Base-by-base conservation (phyloP, 2,888 invertebrate species). In the Phymatocera aterrima region DNA sequence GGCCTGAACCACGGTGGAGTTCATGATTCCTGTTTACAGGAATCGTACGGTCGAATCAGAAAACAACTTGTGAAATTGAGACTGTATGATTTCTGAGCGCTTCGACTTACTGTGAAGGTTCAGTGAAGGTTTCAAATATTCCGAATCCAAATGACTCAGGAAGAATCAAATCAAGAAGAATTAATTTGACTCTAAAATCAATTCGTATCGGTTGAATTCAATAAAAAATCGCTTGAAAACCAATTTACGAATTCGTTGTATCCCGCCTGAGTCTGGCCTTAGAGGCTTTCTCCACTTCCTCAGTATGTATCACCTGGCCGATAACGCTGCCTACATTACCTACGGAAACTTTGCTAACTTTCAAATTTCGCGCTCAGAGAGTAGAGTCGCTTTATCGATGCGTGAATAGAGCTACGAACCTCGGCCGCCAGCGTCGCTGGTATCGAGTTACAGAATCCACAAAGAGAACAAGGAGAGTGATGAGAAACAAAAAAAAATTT, bases 401-500 rank as follows among this genome's bases (percentile, higher is more conserved):
- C 3, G 40, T 10, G 2, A n/a, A 40, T 40, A n/a, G 21, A n/a
- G n/a, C n/a, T 65, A 12, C 24, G 18, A 46, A 5, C 24, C 28
- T 21, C 8, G n/a, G 12, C 43, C 68, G 46, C 6, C 28, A 68
- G 43, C 6, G 10, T 68, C 68, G 43, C 68, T 46, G 15, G n/a
- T 18, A 2, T 48, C 40, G 51, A 31, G n/a, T 31, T 4, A 28
- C n/a, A 24, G 46, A 75, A 75, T 40, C n/a, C 65, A 61, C 64
- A 65, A 51, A 77, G 65, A 48, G 78, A 65, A 77, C 68, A 64
- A 64, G 72, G 77, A 78, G 31, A 48, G 72, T 72, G 72, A 72
- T 72, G 72, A 77, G n/a, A n/a, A n/a, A n/a, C n/a, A n/a, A n/a
- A n/a, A n/a, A 74, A 79, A 78, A 68, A 77, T 80, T 83, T 80